Percentiles rank a stretch among this genome's conserved stretches.
These are phyloP conservation scores for Nomada goodeniana DNA, from an alignment of 2,888 invertebrate genomes.

Conservation along the genomic window DNA sequence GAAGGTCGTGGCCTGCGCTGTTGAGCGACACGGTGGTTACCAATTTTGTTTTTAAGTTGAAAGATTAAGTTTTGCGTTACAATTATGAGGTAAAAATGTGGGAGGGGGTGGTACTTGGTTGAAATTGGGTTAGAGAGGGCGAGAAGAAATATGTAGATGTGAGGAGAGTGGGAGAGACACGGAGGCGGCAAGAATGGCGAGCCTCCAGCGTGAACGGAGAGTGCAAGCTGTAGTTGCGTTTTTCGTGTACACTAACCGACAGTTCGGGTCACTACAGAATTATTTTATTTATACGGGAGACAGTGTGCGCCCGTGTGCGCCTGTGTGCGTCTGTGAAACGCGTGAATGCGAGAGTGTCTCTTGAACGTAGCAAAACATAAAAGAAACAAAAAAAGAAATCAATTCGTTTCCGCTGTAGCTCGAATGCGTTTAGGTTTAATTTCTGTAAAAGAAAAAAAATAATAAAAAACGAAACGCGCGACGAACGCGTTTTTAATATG, in stretches of 20 bases:
- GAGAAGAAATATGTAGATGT: constrained; percentile 47
- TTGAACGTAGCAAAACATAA: too few relatives aligned
- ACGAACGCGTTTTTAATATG: constrained; percentile 1
- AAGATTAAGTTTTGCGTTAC: constrained; percentile 75
- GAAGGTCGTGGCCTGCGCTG: constrained; percentile 59
- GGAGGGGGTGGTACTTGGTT: constrained; percentile 15
- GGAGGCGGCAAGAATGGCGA: constrained; percentile 27
- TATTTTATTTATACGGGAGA: constrained; percentile 67
- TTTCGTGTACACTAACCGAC: constrained; percentile 47
- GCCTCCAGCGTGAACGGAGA: constrained; percentile 29
- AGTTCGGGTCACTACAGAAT: constrained; percentile 49
- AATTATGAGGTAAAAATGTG: constrained; percentile 59
- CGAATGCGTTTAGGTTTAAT: neutral
- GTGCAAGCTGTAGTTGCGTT: constrained; percentile 29
- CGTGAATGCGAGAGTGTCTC: neutral
- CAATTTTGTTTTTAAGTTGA: constrained; percentile 75
- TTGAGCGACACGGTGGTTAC: constrained; percentile 72
- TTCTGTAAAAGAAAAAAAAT: neutral
- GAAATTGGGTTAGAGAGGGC: neutral
- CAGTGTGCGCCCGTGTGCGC: constrained; percentile 23
- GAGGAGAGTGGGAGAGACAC: constrained; percentile 33
- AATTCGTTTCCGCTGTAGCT: constrained; percentile 5
- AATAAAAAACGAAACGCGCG: neutral
- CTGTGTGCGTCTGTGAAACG: constrained; percentile 9
- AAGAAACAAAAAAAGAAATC: neutral